These are phyloP conservation scores for Beroe forskalii DNA, from an alignment of 37 sponge, comb jelly and placozoan species.

Conservation along the genomic window DNA sequence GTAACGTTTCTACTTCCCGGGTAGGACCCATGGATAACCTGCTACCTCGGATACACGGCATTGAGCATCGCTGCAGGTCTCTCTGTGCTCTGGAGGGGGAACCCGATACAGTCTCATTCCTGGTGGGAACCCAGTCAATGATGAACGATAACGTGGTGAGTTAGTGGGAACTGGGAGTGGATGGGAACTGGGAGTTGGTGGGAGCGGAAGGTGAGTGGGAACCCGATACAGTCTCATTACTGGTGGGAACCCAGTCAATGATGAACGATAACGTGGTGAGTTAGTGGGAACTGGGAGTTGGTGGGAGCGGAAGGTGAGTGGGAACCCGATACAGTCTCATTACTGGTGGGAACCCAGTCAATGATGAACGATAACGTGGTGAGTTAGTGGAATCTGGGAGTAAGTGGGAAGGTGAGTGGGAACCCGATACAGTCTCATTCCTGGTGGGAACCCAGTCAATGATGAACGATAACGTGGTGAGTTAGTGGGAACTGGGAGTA, in stretches of 20 bases:
- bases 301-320: too few species aligned
- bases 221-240: conserved; percentile 83
- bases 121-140: conserved; percentile 89
- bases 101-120: conserved; percentile 84
- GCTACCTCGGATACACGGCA: conserved; percentile 46
- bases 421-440: conserved; percentile 85
- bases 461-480: conserved; percentile 84
- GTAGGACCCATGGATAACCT: conserved; percentile 42
- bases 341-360: conserved; percentile 88
- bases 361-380: conserved; percentile 89
- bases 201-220: conserved; percentile 85
- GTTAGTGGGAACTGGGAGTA: too few species aligned
- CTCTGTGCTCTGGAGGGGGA: conserved; percentile 80
- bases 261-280: conserved; percentile 85
- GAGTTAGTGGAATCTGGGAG: too few species aligned
- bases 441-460: conserved; percentile 88
- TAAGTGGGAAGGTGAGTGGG: conserved; percentile 83
- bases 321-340: conserved; percentile 87
- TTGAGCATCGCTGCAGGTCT: conserved; percentile 69
- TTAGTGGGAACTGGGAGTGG: too few species aligned
- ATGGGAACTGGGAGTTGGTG: too few species aligned
- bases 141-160: conserved; percentile 85
- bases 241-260: conserved; percentile 89
- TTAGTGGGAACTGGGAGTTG: too few species aligned
- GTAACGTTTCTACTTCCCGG: too few species aligned